A percentile compares a stretch with the other conserved stretches of the same genome.
Conservation (phyloP, 2,888 invertebrate species). For the Hypolimnas misippus region DNA sequence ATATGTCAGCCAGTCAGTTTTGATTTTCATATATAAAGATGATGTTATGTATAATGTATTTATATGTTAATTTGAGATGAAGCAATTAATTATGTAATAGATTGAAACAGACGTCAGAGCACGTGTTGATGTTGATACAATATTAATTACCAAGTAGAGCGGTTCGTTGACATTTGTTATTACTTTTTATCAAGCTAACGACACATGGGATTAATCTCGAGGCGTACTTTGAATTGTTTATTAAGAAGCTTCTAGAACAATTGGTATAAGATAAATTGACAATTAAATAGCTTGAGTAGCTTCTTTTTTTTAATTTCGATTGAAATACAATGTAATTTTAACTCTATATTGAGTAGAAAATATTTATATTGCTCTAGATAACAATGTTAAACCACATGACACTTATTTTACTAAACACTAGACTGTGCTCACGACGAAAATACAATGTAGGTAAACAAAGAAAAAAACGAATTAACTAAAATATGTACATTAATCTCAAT, state of each 20-base stretch:
- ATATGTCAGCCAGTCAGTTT: too few species aligned
- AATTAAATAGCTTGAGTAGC: too few species aligned
- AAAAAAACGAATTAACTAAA: too few species aligned
- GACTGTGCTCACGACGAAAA: too few species aligned
- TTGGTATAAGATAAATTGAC: background rate
- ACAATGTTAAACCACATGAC: too few species aligned
- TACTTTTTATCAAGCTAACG: constrained; percentile 7
- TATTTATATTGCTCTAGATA: background rate
- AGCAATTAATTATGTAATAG: constrained; percentile 10
- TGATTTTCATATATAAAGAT: too few species aligned
- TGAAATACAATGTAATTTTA: background rate
- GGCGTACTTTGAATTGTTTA: background rate
- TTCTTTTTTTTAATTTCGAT: background rate
- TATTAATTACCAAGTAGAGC: constrained; percentile 17
- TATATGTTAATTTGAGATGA: background rate
- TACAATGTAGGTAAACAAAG: too few species aligned
- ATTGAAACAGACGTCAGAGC: constrained; percentile 1
- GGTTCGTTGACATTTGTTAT: constrained; percentile 21
- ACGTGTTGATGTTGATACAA: constrained; percentile 19
- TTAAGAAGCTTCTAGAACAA: background rate
- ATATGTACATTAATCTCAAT: too few species aligned
- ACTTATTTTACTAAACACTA: too few species aligned
- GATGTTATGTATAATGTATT: too few species aligned
- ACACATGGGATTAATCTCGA: background rate
- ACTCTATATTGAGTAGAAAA: background rate